Percentiles rank a stretch among this genome's conserved stretches.
phyloP scores from a whole-genome alignment of 2,888 invertebrate genomes.

The Galerucella calmariensis region DNA sequence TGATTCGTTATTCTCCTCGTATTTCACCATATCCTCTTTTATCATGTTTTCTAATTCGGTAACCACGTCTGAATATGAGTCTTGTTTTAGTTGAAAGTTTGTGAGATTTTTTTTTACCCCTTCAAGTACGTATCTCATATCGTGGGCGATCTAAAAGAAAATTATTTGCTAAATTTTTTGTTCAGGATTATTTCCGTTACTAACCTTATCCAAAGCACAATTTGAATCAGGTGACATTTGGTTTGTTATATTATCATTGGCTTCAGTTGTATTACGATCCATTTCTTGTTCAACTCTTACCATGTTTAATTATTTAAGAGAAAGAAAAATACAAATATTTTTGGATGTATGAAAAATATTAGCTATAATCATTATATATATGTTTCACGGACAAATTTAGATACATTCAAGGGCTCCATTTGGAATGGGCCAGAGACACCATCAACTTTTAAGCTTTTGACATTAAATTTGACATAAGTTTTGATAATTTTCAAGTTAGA shows the following conservation, averaged over 20 bases:
- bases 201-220: neutral
- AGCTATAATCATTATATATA: neutral
- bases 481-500: neutral
- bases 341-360: neutral
- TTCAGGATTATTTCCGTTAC: neutral
- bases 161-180: neutral
- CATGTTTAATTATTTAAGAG: too few species aligned
- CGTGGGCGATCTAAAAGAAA: conserved; percentile 43
- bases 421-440: conserved; percentile 12
- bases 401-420: conserved; percentile 18
- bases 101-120: conserved; percentile 22
- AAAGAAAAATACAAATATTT: too few species aligned
- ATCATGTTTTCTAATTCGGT: conserved; percentile 42
- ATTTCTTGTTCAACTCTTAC: neutral
- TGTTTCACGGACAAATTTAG: conserved; percentile 26
- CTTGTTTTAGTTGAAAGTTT: conserved; percentile 7
- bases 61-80: conserved; percentile 44
- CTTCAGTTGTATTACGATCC: neutral
- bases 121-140: conserved; percentile 38
- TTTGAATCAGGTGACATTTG: neutral
- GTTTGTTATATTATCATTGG: neutral
- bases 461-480: conserved; percentile 10
- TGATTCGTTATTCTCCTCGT: neutral
- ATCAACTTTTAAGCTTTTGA: conserved; percentile 12
- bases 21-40: conserved; percentile 2